Conservation (phyloP, 1,140 invertebrate species). For the Grapholita molesta region DNA sequence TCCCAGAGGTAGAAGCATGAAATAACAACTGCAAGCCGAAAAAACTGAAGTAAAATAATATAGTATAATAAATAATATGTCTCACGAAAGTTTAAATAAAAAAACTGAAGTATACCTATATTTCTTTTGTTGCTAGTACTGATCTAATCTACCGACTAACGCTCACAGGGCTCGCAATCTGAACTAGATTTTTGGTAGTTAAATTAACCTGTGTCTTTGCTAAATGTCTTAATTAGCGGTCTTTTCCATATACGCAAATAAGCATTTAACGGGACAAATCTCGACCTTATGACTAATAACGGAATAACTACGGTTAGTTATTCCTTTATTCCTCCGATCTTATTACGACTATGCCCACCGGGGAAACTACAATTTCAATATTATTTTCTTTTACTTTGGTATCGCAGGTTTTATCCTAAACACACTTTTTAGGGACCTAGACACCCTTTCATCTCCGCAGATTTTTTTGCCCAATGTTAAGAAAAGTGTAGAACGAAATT, state of each 20-base stretch:
- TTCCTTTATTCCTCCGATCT: too few species aligned
- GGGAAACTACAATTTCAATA: conserved; percentile 8
- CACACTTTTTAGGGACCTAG: conserved; percentile 20
- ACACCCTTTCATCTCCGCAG: background rate
- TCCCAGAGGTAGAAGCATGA: too few species aligned
- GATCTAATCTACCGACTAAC: too few species aligned
- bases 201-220: conserved; percentile 5
- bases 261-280: background rate
- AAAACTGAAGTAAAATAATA: too few species aligned
- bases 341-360: background rate
- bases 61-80: too few species aligned
- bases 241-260: conserved; percentile 1
- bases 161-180: too few species aligned
- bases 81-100: too few species aligned
- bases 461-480: conserved; percentile 15
- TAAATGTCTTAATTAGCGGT: conserved; percentile 5
- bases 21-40: too few species aligned
- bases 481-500: background rate
- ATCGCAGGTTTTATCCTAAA: conserved; percentile 8
- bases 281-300: background rate
- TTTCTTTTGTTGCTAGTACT: too few species aligned
- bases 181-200: conserved; percentile 18
- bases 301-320: conserved; percentile 1
- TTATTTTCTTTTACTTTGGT: background rate
- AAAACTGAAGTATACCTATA: too few species aligned